phyloP scores from a whole-genome alignment of 2,888 invertebrate genomes.

The Tiphia femorata region DNA sequence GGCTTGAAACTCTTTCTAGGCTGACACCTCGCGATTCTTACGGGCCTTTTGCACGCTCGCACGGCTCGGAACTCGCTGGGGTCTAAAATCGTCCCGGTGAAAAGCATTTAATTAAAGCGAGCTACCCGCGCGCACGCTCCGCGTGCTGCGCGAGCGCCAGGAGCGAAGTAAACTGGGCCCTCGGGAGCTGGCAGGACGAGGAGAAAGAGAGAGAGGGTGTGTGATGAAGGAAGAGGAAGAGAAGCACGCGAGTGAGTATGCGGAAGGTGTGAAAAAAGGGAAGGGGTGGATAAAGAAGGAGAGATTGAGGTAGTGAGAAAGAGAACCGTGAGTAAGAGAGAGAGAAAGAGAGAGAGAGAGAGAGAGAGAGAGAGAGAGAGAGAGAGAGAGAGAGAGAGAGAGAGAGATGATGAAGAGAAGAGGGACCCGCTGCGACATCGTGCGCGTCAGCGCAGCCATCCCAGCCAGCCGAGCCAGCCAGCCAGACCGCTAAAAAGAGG shows the following conservation, averaged over 20 bases:
- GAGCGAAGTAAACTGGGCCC: slow-evolving; percentile 38
- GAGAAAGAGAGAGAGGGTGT: slow-evolving; percentile 21
- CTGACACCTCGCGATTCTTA: slow-evolving; percentile 56
- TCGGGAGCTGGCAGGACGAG: slow-evolving; percentile 27
- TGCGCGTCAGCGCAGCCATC: no score
- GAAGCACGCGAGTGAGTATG: slow-evolving; percentile 20
- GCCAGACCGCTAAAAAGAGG: slow-evolving; percentile 5
- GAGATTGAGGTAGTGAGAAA: background rate
- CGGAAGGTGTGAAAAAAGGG: no score
- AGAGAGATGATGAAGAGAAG: no score
- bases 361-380: slow-evolving; percentile 2
- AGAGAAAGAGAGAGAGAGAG: slow-evolving; percentile 2
- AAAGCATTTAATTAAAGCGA: slow-evolving; percentile 59
- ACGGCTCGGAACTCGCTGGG: slow-evolving; percentile 35
- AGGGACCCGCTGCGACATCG: no score
- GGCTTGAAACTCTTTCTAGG: slow-evolving; percentile 47
- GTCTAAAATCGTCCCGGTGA: slow-evolving; percentile 48
- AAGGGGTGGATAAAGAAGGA: no score
- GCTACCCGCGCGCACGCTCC: slow-evolving; percentile 38
- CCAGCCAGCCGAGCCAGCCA: no score
- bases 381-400: slow-evolving; percentile 3
- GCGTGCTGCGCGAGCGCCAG: background rate
- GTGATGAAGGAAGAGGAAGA: slow-evolving; percentile 5
- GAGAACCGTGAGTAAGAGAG: slow-evolving; percentile 17
- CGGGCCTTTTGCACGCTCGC: slow-evolving; percentile 38